Evolutionary conservation across 35 echinoderm and acorn worm genomes (phyloP).

Genomic region (Eucidaris tribuloides): DNA sequence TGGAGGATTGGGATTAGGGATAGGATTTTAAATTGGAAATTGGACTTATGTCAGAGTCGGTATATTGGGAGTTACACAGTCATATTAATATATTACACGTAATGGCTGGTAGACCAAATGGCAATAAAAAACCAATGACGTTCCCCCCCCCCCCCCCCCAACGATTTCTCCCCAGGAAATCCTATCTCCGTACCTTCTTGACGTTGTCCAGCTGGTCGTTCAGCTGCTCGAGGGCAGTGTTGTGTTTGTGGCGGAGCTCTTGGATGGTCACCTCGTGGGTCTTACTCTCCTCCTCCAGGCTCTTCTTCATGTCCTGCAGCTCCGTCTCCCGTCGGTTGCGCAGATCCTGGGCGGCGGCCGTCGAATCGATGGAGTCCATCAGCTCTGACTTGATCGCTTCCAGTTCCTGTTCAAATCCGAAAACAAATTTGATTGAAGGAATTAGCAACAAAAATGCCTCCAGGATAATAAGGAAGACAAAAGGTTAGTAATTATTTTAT

Average conservation of each 20-base stretch:
- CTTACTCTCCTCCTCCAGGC: conserved; percentile 68
- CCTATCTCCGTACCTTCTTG: conserved; percentile 77
- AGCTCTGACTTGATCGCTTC: conserved; percentile 96
- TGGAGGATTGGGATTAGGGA: neutral
- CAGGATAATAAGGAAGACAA: too few relatives aligned
- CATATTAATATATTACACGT: too few relatives aligned
- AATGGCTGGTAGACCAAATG: too few relatives aligned
- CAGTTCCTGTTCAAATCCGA: conserved; percentile 59
- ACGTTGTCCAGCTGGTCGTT: conserved; percentile 86
- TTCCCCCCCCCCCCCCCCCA: too few relatives aligned
- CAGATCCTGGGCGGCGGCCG: conserved; percentile 78
- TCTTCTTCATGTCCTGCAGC: conserved; percentile 61
- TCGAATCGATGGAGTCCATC: conserved; percentile 79
- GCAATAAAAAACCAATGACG: too few relatives aligned
- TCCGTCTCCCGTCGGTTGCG: conserved; percentile 78
- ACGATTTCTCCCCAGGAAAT: too few relatives aligned
- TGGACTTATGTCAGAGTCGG: too few relatives aligned
- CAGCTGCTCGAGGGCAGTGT: conserved; percentile 60
- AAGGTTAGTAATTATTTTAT: too few relatives aligned
- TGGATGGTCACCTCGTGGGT: conserved; percentile 57
- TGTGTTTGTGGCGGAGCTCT: conserved; percentile 95
- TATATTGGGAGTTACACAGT: too few relatives aligned
- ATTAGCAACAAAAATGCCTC: too few relatives aligned
- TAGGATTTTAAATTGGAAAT: neutral
- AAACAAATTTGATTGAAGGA: neutral